phyloP scores from a whole-genome alignment of 2,113 vertebrate genomes.

The Romanogobio albipinnatus region DNA sequence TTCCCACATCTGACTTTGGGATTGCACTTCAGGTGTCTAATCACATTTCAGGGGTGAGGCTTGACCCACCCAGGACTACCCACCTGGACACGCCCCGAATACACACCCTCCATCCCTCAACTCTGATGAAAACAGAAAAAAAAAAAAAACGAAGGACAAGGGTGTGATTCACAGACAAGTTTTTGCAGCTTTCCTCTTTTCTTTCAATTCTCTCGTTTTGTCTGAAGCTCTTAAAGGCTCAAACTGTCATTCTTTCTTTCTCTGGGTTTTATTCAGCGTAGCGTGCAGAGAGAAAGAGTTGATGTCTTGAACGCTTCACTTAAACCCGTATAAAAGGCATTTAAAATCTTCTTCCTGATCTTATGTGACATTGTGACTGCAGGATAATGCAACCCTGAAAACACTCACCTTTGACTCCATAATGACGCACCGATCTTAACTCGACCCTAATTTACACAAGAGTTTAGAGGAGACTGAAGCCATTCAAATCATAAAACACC shows the following conservation, averaged over 20 bases:
- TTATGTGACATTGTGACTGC: background rate
- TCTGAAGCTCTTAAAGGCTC: slow-evolving; percentile 42
- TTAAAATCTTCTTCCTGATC: slow-evolving; percentile 22
- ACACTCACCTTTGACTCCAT: background rate
- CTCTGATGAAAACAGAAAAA: background rate
- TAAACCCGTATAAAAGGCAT: slow-evolving; percentile 39
- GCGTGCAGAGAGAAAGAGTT: background rate
- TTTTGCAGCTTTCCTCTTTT: slow-evolving; percentile 15
- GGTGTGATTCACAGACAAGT: slow-evolving; percentile 30
- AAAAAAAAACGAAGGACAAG: background rate
- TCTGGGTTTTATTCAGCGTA: slow-evolving; percentile 9
- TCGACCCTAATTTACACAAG: background rate
- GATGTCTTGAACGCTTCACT: slow-evolving; percentile 2
- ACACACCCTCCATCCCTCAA: background rate
- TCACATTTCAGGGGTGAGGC: background rate
- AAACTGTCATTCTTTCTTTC: slow-evolving; percentile 26
- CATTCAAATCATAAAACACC: background rate
- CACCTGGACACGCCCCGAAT: background rate
- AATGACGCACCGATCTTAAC: background rate
- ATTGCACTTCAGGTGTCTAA: background rate
- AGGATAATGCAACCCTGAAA: slow-evolving; percentile 30
- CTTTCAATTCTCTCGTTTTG: slow-evolving; percentile 4
- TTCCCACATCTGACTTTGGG: background rate
- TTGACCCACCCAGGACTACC: background rate
- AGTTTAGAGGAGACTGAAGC: background rate